Evolutionary conservation across 2,888 invertebrate species (phyloP).

Genomic region (Eupeodes luniger): DNA sequence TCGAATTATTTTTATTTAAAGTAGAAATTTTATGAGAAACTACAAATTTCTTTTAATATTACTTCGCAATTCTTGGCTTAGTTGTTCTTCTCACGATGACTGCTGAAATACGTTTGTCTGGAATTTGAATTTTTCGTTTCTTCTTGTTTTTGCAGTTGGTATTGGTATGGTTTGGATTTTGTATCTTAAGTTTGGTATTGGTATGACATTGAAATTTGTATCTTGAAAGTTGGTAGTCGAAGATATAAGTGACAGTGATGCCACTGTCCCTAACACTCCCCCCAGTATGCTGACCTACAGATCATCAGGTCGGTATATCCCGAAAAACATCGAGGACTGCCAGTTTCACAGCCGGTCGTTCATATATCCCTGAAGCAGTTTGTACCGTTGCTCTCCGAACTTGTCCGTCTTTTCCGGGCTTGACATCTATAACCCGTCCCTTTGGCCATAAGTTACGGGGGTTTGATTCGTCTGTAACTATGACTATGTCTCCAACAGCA

Average conservation of each 20-base stretch:
- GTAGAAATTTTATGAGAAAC: no score
- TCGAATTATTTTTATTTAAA: no score
- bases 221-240: no score
- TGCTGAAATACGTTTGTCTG: no score
- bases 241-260: neutral
- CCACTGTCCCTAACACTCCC: neutral
- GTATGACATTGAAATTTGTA: no score
- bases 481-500: neutral
- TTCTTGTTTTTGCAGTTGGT: no score
- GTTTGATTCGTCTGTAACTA: slow-evolving; percentile 5
- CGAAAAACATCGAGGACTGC: slow-evolving; percentile 5
- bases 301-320: neutral
- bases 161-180: no score
- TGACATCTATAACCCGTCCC: neutral
- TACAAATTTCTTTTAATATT: no score
- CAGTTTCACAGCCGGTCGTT: slow-evolving; percentile 11
- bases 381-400: slow-evolving; percentile 7
- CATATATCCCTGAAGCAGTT: slow-evolving; percentile 14
- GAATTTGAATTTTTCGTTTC: no score
- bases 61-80: no score
- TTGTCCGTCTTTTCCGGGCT: neutral
- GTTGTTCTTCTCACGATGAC: no score
- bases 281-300: neutral
- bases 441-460: neutral
- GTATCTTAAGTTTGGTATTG: no score